Conservation (phyloP, 2,113 vertebrate genomes). For the Edolisoma coerulescens region DNA sequence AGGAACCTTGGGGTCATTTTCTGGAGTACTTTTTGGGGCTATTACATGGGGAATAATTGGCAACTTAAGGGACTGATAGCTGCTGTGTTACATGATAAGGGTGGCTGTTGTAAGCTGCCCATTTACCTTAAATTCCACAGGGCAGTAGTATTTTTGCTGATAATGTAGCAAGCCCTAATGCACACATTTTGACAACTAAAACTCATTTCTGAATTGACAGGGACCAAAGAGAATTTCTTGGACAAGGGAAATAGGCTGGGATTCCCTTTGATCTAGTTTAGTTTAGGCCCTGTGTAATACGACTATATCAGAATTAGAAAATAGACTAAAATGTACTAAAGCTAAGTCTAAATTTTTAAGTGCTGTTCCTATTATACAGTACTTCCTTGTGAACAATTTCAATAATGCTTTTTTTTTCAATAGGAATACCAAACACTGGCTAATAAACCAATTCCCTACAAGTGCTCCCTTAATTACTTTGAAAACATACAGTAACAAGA, state of each 20-base stretch:
- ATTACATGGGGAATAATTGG: neutral
- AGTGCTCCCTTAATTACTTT: neutral
- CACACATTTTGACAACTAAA: neutral
- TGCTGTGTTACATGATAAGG: neutral
- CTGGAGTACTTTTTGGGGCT: neutral
- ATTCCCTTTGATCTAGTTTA: neutral
- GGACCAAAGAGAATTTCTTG: neutral
- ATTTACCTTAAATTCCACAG: neutral
- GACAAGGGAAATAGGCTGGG: neutral
- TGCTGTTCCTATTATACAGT: neutral
- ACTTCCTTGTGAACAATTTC: neutral
- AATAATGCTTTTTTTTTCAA: neutral
- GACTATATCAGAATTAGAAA: neutral
- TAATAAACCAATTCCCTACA: constrained; percentile 2
- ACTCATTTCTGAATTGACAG: neutral
- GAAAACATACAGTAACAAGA: constrained; percentile 17
- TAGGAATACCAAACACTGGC: neutral
- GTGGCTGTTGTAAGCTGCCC: neutral
- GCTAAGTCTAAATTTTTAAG: neutral
- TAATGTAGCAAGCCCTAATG: neutral
- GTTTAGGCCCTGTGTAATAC: neutral
- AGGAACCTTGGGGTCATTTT: neutral
- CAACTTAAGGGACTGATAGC: neutral
- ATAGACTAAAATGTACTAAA: neutral
- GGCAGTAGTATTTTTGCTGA: neutral